Percentiles rank a stretch among this genome's conserved stretches.
These are phyloP conservation scores for Ispidina lecontei DNA, from an alignment of 2,797 vertebrate genomes.

Conservation along the genomic window DNA sequence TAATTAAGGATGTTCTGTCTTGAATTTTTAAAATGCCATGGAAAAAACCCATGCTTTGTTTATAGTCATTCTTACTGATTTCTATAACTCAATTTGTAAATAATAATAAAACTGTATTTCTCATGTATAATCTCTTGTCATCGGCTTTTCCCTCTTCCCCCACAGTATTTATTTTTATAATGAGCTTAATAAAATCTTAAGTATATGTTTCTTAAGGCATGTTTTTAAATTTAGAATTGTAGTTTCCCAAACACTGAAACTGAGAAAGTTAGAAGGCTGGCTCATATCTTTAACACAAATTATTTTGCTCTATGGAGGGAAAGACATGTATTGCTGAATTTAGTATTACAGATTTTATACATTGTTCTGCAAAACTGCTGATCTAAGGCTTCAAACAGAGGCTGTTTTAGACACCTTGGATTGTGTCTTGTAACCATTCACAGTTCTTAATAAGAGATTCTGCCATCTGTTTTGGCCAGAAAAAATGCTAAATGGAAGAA, in stretches of 20 bases:
- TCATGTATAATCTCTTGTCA: background rate
- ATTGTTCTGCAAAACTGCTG: background rate
- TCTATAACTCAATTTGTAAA: background rate
- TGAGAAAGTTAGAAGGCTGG: background rate
- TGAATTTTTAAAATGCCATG: background rate
- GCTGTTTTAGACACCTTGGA: background rate
- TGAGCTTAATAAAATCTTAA: background rate
- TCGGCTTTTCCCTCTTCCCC: background rate
- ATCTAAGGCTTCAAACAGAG: background rate
- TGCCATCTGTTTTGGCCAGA: background rate
- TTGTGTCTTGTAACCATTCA: background rate
- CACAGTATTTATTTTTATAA: background rate
- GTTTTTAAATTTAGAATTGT: background rate
- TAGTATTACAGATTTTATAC: background rate
- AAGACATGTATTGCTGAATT: background rate
- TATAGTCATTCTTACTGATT: background rate
- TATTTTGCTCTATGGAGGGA: background rate
- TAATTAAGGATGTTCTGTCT: background rate
- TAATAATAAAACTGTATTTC: background rate
- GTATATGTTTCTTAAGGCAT: background rate
- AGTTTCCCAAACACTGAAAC: background rate
- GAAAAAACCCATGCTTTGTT: background rate
- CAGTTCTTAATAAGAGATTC: background rate
- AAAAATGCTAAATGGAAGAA: background rate
- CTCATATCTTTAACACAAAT: no score